Percentiles rank a stretch among this genome's conserved stretches.
Evolutionary conservation across 2,888 invertebrate genomes (phyloP).

Genomic region (Pseudoips prasinana): DNA sequence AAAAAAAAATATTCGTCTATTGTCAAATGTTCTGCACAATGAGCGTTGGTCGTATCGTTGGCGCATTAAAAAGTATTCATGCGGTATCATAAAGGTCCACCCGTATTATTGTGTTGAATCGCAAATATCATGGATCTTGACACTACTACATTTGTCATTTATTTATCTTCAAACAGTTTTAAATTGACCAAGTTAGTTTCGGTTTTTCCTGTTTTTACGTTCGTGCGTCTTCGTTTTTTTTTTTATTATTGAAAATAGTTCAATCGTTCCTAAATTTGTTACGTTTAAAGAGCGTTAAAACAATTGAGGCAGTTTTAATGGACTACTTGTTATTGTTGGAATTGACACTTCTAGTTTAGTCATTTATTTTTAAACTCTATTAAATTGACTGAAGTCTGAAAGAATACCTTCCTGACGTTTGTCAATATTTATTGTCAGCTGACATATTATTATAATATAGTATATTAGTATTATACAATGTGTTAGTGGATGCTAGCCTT

Average conservation of each 20-base stretch:
- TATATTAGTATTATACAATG: no score
- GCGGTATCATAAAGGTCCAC: slow-evolving; percentile 71
- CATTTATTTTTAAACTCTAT: no score
- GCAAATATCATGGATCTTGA: slow-evolving; percentile 71
- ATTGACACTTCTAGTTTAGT: no score
- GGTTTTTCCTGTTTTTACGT: slow-evolving; percentile 21
- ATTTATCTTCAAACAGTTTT: slow-evolving; percentile 46
- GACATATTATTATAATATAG: no score
- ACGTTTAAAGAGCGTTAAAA: slow-evolving; percentile 67
- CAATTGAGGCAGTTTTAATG: slow-evolving; percentile 74
- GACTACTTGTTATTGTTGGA: slow-evolving; percentile 52
- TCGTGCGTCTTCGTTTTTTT: slow-evolving; percentile 24
- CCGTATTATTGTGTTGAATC: slow-evolving; percentile 60
- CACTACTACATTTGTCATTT: slow-evolving; percentile 70
- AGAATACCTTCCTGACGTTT: no score
- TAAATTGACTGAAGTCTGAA: no score
- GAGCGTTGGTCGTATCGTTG: slow-evolving; percentile 76
- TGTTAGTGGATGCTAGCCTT: no score
- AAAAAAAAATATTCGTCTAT: slow-evolving; percentile 67
- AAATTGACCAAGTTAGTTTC: slow-evolving; percentile 36
- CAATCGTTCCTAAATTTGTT: slow-evolving; percentile 37
- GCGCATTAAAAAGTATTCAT: slow-evolving; percentile 82
- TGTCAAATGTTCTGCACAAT: slow-evolving; percentile 64
- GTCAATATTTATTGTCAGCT: no score
- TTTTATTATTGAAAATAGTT: slow-evolving; percentile 38